A percentile compares a stretch with the other conserved stretches of the same genome.
Conservation (phyloP, 2,113 vertebrate species). For the Erpornis zantholeuca region DNA sequence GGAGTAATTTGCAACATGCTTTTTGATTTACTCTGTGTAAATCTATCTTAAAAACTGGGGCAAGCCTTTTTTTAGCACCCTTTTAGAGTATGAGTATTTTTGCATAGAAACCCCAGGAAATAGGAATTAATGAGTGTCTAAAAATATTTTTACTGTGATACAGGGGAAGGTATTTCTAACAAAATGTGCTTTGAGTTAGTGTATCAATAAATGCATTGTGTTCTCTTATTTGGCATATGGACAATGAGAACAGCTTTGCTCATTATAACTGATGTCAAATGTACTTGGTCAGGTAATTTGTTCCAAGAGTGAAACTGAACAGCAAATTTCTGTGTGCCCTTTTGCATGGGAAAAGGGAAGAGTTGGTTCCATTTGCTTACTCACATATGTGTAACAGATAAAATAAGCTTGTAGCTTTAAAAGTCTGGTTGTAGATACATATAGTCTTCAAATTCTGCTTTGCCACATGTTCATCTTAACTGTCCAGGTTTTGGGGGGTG, state of each 20-base stretch:
- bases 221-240: neutral
- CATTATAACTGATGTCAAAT: conserved; percentile 2
- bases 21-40: neutral
- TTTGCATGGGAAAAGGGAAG: neutral
- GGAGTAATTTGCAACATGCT: neutral
- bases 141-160: conserved; percentile 16
- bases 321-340: neutral
- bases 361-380: neutral
- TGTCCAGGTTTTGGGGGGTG: neutral
- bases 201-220: neutral
- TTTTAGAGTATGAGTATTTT: neutral
- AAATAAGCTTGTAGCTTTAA: neutral
- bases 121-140: neutral
- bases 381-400: neutral
- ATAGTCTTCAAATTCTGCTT: neutral
- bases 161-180: neutral
- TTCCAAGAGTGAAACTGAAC: neutral
- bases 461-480: neutral
- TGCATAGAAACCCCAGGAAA: neutral
- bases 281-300: neutral
- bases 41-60: neutral
- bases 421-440: neutral
- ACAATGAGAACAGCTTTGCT: neutral
- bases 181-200: neutral
- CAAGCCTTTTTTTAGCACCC: neutral